Conservation (phyloP, 2,797 vertebrate genomes). For the Champsocephalus esox region DNA sequence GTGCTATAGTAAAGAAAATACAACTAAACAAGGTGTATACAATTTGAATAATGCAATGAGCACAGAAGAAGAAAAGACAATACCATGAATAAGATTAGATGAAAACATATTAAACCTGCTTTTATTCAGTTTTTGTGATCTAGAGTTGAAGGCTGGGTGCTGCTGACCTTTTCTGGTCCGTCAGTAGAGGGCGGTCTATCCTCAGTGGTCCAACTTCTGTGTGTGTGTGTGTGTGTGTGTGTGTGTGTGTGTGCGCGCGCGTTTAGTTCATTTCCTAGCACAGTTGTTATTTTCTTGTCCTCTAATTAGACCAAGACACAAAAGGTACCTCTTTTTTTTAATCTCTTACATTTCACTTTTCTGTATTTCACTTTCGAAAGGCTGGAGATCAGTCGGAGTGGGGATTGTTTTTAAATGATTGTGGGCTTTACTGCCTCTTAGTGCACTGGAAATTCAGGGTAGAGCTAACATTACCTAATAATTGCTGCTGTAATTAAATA, state of each 20-base stretch:
- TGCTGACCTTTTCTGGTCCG: conserved; percentile 59
- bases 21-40: too few relatives aligned
- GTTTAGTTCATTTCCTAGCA: conserved; percentile 79
- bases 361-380: conserved; percentile 61
- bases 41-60: too few relatives aligned
- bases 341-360: conserved; percentile 12
- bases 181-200: conserved; percentile 92
- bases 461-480: conserved; percentile 17
- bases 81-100: too few relatives aligned
- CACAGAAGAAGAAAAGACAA: too few relatives aligned
- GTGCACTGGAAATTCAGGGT: conserved; percentile 11
- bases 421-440: conserved; percentile 25
- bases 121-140: conserved; percentile 1
- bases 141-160: conserved; percentile 14
- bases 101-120: too few relatives aligned
- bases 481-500: conserved; percentile 37
- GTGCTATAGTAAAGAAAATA: too few relatives aligned
- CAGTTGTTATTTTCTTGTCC: conserved; percentile 76
- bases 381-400: conserved; percentile 83
- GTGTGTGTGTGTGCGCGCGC: conserved; percentile 60
- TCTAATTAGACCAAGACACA: conserved; percentile 88
- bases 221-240: conserved; percentile 38
- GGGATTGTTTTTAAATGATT: conserved; percentile 73
- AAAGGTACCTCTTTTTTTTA: conserved; percentile 52
- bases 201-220: conserved; percentile 79